Evolutionary conservation across 2,797 vertebrate genomes (phyloP), one percentile per base, ranked within the genome.

Genomic region (Sebastes elongatus): DNA sequence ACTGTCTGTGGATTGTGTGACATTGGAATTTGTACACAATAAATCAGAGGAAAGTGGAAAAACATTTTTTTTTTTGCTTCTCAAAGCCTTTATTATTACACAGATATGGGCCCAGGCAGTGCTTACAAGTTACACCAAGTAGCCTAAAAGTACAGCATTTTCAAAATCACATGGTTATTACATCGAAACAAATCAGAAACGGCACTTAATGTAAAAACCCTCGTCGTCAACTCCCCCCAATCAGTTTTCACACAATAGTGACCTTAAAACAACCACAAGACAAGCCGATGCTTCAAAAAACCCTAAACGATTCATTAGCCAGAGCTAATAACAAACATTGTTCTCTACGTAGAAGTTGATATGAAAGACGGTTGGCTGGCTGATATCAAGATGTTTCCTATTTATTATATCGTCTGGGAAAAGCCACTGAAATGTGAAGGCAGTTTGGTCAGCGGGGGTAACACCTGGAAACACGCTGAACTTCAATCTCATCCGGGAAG

Each of bases 1-100:
- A 71, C 53, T 28, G 28, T 74, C 20, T 78, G 30, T 80, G 35
- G 33, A 82, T 38, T 32, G 59, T 83, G 59, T 71, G 62, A 10
- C 57, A 49, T 46, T 83, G 76, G 69, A 79, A 78, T 28, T 74
- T 84, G 73, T 55, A 49, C 28, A 22, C 49, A 90, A 92, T 87
- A 88, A 94, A 93, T 8, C 49, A 68, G 27, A 81, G 42, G 32
- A 70, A 42, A 71, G 18, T 5, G 42, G 38, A 70, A 72, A 82
- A 77, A 66, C 23, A 14, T 53, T 32, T 75, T 82, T 88, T 75
- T 75, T 82, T 75, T 82, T 88, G 84, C 90, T 93, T 87, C 75
- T 92, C 80, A 78, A 85, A 92, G 89, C 89, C 84, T 95, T 95
- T 95, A 94, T 95, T 95, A 75, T 89, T 89, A 94, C 90, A 94